phyloP scores from a whole-genome alignment of 2,113 vertebrate genomes.

The Istiophorus platypterus region DNA sequence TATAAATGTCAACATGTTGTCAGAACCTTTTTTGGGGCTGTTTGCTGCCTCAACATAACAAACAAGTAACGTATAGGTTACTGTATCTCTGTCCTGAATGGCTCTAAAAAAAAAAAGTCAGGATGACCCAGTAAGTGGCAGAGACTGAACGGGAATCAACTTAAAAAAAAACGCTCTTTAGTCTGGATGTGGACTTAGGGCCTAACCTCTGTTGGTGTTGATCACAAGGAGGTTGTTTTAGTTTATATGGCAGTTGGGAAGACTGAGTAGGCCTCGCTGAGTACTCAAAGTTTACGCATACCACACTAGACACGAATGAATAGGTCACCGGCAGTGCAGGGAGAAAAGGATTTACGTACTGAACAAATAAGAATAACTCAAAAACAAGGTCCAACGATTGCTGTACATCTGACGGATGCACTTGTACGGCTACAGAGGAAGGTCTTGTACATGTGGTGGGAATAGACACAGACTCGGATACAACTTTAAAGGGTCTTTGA shows the following conservation, averaged over 20 bases:
- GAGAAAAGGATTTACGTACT: background rate
- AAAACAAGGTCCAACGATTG: background rate
- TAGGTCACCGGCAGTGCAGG: background rate
- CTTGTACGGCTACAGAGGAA: background rate
- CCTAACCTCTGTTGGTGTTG: background rate
- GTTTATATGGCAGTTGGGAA: background rate
- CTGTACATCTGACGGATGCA: background rate
- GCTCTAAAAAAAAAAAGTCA: background rate
- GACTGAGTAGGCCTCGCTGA: background rate
- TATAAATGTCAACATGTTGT: background rate
- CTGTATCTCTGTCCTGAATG: background rate
- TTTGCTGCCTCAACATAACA: background rate
- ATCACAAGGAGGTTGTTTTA: background rate
- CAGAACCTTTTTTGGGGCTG: background rate
- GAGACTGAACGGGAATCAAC: background rate
- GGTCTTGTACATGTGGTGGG: no score
- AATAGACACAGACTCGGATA: background rate
- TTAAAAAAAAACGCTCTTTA: no score
- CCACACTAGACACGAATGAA: background rate
- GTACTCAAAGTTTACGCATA: background rate
- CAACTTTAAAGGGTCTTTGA: background rate
- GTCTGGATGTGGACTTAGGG: background rate
- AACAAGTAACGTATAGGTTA: background rate
- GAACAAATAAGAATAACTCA: background rate
- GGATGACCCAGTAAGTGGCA: background rate